Percentiles rank a stretch among this genome's conserved stretches.
These are phyloP conservation scores for Syrmaticus mikado DNA, from an alignment of 2,113 vertebrate genomes.

Conservation along the genomic window DNA sequence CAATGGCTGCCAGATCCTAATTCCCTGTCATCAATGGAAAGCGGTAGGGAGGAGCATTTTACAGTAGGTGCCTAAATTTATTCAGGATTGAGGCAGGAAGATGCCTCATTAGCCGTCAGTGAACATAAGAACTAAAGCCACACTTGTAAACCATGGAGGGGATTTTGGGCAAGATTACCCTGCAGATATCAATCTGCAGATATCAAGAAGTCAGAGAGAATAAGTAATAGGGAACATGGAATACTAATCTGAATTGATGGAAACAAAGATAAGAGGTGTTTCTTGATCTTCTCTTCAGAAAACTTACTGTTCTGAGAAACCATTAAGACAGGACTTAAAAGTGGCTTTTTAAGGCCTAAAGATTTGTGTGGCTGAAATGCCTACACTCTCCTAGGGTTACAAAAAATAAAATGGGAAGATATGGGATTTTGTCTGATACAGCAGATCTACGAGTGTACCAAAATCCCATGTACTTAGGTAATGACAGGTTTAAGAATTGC, in stretches of 20 bases:
- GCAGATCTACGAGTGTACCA: not conserved
- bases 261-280: not conserved
- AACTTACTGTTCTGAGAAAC: not conserved
- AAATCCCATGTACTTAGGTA: not conserved
- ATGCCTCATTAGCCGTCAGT: not conserved
- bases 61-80: constrained; percentile 5
- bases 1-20: not conserved
- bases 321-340: not conserved
- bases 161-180: not conserved
- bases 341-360: not conserved
- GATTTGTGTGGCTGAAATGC: not conserved
- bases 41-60: not conserved
- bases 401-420: not conserved
- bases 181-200: not conserved
- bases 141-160: not conserved
- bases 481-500: not conserved
- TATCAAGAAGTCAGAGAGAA: not conserved
- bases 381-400: not conserved
- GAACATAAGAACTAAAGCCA: constrained; percentile 7
- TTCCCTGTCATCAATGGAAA: not conserved
- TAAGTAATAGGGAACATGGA: not conserved
- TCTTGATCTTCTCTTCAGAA: not conserved
- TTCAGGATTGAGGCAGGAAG: constrained; percentile 5
- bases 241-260: not conserved
- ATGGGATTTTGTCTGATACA: not conserved